Evolutionary conservation across 1,140 invertebrate species (phyloP), one percentile per base, ranked within the genome.

Genomic region (Onthophagus taurus): DNA sequence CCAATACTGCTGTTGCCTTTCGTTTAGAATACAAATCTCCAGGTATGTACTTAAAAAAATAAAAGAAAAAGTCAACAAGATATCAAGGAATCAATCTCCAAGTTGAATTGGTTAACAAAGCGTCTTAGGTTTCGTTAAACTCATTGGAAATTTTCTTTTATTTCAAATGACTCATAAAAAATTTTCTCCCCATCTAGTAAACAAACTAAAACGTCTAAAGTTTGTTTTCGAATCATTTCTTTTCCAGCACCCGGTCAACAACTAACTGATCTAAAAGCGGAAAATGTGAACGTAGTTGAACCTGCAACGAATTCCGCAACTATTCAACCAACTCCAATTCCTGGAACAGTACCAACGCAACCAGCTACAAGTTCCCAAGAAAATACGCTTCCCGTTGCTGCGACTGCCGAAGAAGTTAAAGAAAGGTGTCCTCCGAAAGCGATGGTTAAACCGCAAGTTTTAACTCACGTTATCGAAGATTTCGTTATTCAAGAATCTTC

Each of bases 391-490:
- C 60, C 42, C 51, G 63, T 56, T 8, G 59, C 58, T 7, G 51
- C 58, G 11, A 65, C 63, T 23, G 57, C 61, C 55, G 76, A 83
- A 69, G 78, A 83, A 55, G 75, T 76, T 2, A 69, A 68, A 47
- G 65, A 69, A 30, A 54, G 61, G 7, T 66, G 64, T 36, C 62
- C 66, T 31, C 87, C 86, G n/a, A 93, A 91, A 65, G 89, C 89
- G 1, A 86, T 96, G 77, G 90, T 96, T 0, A 95, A 95, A 66
- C 92, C 92, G 0, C 91, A 96, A 61, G 88, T 97, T 2, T 69
- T 97, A 7, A 97, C 92, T 0, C 94, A 97, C 63, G 88, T 96
- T 2, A 96, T 97, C 44, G 93, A 96, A 68, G 93, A 92, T 13
- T 96, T 92, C 66, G 85, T 97, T 2, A 97, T 97, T 55, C 91